Base-by-base conservation (phyloP, 2,888 invertebrate genomes). In the Operophtera brumata region DNA sequence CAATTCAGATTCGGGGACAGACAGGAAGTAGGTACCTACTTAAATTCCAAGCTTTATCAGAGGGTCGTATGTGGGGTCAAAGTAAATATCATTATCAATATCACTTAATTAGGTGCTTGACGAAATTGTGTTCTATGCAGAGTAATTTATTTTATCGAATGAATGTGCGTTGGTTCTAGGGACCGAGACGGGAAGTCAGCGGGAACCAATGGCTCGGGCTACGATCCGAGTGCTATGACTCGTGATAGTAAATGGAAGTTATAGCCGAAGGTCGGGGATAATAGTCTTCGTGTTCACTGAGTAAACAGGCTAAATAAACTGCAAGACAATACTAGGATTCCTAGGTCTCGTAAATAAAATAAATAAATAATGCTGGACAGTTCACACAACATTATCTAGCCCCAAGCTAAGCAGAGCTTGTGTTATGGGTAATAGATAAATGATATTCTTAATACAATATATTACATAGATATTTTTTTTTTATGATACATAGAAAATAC, bases 31-130 rank as follows among this genome's bases (percentile, higher is more conserved):
- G n/a, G n/a, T n/a, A n/a, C n/a, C n/a, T n/a, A n/a, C n/a, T n/a
- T n/a, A n/a, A n/a, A n/a, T 69, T 72, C 70, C 62, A 62, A 69
- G 65, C 35, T 56, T 61, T 82, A 85, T 82, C 81, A 57, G 51
- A 53, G 73, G 83, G 78, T 82, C 80, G 69, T 64, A 70, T 65
- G 74, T 57, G 71, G 78, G 87, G 84, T 86, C 84, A 80, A 70
- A 75, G 82, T 84, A 80, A 84, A 84, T 73, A 80, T 64, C 77
- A 75, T 82, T 57, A 56, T 56, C 56, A 51, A 40, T 86, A 86
- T 84, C 85, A 59, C 61, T 64, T 70, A 73, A 75, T 83, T 86
- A 86, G 82, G 80, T 64, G 59, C 43, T 66, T 62, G 71, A 75
- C 72, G 70, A 71, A 78, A 77, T 70, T 70, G 64, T 34, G 47